A percentile compares a stretch with the other conserved stretches of the same genome.
Conservation (phyloP, 2,113 vertebrate species). For the Lates calcarifer region DNA sequence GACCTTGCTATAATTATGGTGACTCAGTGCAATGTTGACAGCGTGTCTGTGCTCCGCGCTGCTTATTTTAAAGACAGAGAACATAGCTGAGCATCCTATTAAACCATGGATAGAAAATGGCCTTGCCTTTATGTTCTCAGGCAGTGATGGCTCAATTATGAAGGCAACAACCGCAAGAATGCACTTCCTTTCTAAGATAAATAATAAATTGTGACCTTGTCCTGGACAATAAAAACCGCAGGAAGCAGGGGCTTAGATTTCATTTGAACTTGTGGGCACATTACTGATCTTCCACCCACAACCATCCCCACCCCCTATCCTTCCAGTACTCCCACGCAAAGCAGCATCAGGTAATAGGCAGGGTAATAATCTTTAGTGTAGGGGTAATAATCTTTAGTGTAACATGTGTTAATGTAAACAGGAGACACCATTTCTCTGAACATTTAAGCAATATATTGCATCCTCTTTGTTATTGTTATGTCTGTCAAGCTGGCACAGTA, state of each 20-base stretch:
- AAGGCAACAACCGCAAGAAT: constrained; percentile 59
- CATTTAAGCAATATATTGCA: background rate
- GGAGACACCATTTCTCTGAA: background rate
- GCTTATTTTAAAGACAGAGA: constrained; percentile 69
- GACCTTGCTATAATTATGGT: constrained; percentile 61
- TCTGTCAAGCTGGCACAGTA: background rate
- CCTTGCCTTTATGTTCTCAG: constrained; percentile 41
- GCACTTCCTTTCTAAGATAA: constrained; percentile 68
- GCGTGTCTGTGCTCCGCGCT: constrained; percentile 49
- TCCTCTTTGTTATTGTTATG: background rate
- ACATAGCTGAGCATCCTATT: constrained; percentile 42
- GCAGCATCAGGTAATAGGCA: constrained; percentile 28
- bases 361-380: too few relatives aligned
- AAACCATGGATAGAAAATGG: constrained; percentile 51
- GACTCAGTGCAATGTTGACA: constrained; percentile 65
- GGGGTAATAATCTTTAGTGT: too few relatives aligned
- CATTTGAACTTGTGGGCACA: constrained; percentile 56
- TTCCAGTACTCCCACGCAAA: background rate
- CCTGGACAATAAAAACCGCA: constrained; percentile 63
- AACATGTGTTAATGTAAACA: background rate
- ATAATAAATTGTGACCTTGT: constrained; percentile 78
- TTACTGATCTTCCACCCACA: constrained; percentile 28
- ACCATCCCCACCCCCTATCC: constrained; percentile 4
- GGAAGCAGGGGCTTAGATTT: constrained; percentile 64
- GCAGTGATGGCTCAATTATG: constrained; percentile 65